These are phyloP conservation scores for Ellobium chinense DNA, from an alignment of 2,888 invertebrate species.

Conservation along the genomic window DNA sequence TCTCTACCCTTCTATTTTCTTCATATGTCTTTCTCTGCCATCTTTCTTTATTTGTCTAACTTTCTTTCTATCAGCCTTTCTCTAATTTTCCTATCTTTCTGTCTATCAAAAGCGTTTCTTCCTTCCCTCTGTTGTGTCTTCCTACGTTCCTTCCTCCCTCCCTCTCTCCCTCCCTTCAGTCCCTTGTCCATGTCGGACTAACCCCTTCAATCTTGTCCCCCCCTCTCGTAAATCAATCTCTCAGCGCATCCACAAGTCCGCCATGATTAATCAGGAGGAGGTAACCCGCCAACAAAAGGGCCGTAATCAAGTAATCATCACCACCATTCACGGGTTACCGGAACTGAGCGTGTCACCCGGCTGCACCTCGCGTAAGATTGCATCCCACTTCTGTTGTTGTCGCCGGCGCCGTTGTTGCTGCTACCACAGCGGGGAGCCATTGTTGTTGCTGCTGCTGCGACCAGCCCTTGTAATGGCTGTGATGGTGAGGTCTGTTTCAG, in stretches of 20 bases:
- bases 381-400: not conserved
- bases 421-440: not conserved
- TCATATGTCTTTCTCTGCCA: not conserved
- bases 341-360: not conserved
- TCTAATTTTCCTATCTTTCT: not conserved
- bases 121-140: not conserved
- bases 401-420: not conserved
- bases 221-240: not conserved
- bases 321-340: not conserved
- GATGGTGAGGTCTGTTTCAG: no score
- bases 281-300: constrained; percentile 6
- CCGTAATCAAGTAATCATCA: constrained; percentile 8
- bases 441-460: not conserved
- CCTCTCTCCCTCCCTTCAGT: not conserved
- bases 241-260: not conserved
- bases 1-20: not conserved
- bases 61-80: not conserved
- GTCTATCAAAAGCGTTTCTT: not conserved
- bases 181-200: not conserved
- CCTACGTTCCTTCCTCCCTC: not conserved
- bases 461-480: no score
- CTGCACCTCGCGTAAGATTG: not conserved
- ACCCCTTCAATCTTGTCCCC: no score
- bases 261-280: not conserved
- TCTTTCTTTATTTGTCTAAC: not conserved